Conservation (phyloP, 2,797 vertebrate species). For the Cercopithecus diana region DNA sequence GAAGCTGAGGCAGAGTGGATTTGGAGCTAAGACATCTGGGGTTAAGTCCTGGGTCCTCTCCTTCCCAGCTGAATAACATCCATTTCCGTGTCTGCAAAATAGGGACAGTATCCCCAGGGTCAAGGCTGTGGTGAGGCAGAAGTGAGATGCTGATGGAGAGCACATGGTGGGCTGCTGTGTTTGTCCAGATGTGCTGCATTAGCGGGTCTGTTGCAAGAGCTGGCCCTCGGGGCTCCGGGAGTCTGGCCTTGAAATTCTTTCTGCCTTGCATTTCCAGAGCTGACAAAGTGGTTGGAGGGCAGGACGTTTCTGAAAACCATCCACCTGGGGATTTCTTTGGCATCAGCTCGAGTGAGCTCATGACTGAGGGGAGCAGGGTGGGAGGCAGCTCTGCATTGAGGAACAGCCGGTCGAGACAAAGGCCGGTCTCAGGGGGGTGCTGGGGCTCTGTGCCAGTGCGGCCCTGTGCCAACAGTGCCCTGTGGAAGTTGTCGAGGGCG, state of each 20-base stretch:
- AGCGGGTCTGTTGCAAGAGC: background rate
- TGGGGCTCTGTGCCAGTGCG: background rate
- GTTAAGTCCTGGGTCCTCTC: background rate
- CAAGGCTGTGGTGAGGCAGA: background rate
- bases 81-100: background rate
- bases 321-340: conserved; percentile 44
- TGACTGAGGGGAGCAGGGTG: background rate
- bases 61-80: background rate
- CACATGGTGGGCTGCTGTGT: background rate
- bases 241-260: conserved; percentile 54
- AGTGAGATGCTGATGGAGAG: background rate
- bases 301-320: background rate
- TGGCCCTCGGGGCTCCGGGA: background rate
- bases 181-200: background rate
- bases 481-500: background rate
- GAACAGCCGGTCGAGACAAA: background rate
- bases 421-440: background rate
- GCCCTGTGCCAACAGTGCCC: background rate
- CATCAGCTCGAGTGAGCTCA: background rate
- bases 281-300: conserved; percentile 16
- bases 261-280: conserved; percentile 19
- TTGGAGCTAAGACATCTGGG: background rate
- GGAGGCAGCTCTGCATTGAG: background rate
- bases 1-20: background rate
- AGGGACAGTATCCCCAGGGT: background rate